A percentile compares a stretch with the other conserved stretches of the same genome.
phyloP scores from a whole-genome alignment of 2,797 vertebrate species.

The Sphenodon punctatus region DNA sequence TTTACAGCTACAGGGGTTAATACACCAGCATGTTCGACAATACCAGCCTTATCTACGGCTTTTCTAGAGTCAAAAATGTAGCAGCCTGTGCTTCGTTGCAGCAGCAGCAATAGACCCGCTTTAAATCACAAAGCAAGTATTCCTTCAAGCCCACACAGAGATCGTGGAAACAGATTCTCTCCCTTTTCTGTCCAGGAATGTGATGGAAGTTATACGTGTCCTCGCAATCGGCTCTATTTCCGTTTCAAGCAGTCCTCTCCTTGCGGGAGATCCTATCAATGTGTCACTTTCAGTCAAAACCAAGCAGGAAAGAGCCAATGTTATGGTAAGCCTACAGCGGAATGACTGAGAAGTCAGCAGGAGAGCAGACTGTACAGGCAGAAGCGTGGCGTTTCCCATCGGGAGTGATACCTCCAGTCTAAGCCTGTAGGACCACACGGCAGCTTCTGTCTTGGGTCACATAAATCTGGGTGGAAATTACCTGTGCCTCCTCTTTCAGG shows the following conservation, averaged over 20 bases:
- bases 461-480: rapidly evolving
- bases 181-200: conserved; percentile 31
- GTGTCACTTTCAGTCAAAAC: conserved; percentile 17
- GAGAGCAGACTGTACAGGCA: conserved; percentile 47
- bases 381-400: conserved; percentile 23
- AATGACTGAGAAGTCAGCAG: conserved; percentile 47
- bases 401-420: not conserved
- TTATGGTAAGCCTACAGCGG: conserved; percentile 54
- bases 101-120: not conserved
- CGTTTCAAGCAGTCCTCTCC: not conserved
- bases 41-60: rapidly evolving
- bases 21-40: not conserved
- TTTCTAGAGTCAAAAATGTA: not conserved
- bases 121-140: conserved; percentile 27
- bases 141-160: conserved; percentile 3
- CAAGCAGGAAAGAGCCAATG: conserved; percentile 24
- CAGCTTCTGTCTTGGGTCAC: rapidly evolving
- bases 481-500: not conserved
- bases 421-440: rapidly evolving
- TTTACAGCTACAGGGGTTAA: conserved; percentile 22
- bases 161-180: conserved; percentile 45
- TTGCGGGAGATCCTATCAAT: conserved; percentile 37
- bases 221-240: conserved; percentile 49
- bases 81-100: rapidly evolving
- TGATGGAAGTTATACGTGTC: conserved; percentile 37